Percentiles rank a stretch among this genome's conserved stretches.
These are phyloP conservation scores for Chaetogeoica ovagalla DNA, from an alignment of 2,888 invertebrate genomes.

Conservation along the genomic window DNA sequence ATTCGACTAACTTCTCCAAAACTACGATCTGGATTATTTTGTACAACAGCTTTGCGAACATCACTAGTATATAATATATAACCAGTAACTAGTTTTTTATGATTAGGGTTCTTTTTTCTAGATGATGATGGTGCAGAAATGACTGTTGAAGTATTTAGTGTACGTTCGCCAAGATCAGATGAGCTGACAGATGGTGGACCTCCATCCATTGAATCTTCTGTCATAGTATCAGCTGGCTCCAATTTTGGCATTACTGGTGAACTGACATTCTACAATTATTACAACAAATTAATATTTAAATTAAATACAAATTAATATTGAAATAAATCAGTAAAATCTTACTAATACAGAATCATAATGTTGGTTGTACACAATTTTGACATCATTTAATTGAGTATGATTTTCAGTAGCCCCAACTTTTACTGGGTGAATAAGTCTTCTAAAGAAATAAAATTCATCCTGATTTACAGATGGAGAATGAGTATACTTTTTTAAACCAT, in stretches of 20 bases:
- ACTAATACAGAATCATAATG: constrained; percentile 46
- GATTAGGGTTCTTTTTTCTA: constrained; percentile 47
- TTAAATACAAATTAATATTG: not conserved
- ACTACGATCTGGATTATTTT: constrained; percentile 89
- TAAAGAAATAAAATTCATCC: constrained; percentile 88
- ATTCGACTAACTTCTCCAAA: constrained; percentile 84
- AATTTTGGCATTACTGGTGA: constrained; percentile 54
- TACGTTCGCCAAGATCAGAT: constrained; percentile 70
- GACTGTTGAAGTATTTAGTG: constrained; percentile 55
- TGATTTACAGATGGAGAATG: constrained; percentile 83
- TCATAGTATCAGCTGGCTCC: constrained; percentile 60
- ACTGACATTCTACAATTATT: constrained; percentile 31
- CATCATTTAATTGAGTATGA: constrained; percentile 24
- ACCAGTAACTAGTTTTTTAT: constrained; percentile 79
- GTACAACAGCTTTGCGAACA: constrained; percentile 86
- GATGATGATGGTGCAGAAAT: constrained; percentile 36
- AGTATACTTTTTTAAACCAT: constrained; percentile 78
- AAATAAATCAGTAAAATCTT: constrained; percentile 11
- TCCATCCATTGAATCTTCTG: constrained; percentile 80
- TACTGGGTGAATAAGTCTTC: constrained; percentile 68
- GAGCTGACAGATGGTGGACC: constrained; percentile 80
- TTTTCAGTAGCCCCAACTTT: constrained; percentile 59
- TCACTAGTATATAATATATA: constrained; percentile 98
- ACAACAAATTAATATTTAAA: not conserved
- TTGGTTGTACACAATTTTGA: constrained; percentile 34